These are phyloP conservation scores for Lucilia cuprina DNA, from an alignment of 1,140 invertebrate species.

Conservation along the genomic window DNA sequence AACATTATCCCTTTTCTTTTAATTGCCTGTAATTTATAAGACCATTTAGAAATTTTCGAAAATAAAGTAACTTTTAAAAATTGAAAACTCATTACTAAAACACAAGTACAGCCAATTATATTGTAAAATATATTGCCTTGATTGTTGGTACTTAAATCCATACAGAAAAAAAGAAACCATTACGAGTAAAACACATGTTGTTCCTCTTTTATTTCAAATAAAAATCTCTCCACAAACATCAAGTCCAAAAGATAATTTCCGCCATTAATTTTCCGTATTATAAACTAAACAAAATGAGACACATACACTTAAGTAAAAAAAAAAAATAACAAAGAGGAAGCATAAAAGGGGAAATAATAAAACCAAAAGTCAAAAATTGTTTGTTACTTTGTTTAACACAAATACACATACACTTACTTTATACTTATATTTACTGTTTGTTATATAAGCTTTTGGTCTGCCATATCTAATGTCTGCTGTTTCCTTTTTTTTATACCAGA, in stretches of 20 bases:
- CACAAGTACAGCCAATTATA: background rate
- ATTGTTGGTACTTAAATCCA: background rate
- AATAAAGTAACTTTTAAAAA: background rate
- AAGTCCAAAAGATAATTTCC: background rate
- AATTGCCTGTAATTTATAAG: conserved; percentile 19
- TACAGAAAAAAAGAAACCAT: background rate
- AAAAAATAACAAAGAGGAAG: background rate
- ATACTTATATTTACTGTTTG: too few species aligned
- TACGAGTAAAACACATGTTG: background rate
- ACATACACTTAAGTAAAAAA: background rate
- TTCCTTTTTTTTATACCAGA: background rate
- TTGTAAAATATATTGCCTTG: background rate
- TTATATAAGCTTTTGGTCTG: background rate
- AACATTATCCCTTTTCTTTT: background rate
- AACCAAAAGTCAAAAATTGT: conserved; percentile 21
- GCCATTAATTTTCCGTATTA: conserved; percentile 18
- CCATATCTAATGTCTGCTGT: background rate
- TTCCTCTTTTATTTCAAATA: background rate
- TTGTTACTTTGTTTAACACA: background rate
- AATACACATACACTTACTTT: background rate
- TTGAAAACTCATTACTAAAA: background rate
- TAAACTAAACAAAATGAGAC: conserved; percentile 4
- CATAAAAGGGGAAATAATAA: background rate
- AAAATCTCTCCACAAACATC: background rate
- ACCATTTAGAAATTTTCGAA: background rate